These are phyloP conservation scores for Drosophila nikananu DNA, from an alignment of 1,140 invertebrate species.

Conservation along the genomic window DNA sequence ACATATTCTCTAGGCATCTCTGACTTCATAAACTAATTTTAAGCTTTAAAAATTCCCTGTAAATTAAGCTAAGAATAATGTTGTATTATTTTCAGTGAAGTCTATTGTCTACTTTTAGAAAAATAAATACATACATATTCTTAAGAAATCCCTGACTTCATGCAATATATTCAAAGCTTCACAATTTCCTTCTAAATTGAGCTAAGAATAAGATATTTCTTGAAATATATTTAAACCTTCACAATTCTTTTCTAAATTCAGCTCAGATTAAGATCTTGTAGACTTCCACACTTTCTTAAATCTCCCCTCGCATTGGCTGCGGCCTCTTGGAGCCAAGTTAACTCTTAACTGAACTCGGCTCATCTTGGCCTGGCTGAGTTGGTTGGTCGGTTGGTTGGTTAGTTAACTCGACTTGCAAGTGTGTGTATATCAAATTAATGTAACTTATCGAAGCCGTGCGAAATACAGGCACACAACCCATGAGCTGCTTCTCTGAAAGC, in stretches of 20 bases:
- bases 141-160: not conserved
- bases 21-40: too few species aligned
- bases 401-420: slow-evolving; percentile 45
- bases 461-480: slow-evolving; percentile 46
- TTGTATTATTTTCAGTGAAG: not conserved
- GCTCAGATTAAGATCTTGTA: not conserved
- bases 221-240: too few species aligned
- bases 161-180: not conserved
- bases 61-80: not conserved
- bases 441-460: slow-evolving; percentile 80
- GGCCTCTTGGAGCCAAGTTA: slow-evolving; percentile 18
- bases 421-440: slow-evolving; percentile 79
- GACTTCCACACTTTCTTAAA: slow-evolving; percentile 2
- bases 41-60: too few species aligned
- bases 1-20: too few species aligned
- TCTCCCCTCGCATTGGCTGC: slow-evolving; percentile 42
- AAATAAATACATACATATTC: not conserved
- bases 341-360: slow-evolving; percentile 1
- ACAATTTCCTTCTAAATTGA: too few species aligned
- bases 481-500: slow-evolving; percentile 3
- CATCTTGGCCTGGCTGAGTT: slow-evolving; percentile 31
- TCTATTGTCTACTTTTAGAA: too few species aligned
- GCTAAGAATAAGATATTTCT: too few species aligned
- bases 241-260: not conserved
- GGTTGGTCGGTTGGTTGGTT: slow-evolving; percentile 66